Conservation (phyloP, 2,888 invertebrate species). For the Cotesia congregata region DNA sequence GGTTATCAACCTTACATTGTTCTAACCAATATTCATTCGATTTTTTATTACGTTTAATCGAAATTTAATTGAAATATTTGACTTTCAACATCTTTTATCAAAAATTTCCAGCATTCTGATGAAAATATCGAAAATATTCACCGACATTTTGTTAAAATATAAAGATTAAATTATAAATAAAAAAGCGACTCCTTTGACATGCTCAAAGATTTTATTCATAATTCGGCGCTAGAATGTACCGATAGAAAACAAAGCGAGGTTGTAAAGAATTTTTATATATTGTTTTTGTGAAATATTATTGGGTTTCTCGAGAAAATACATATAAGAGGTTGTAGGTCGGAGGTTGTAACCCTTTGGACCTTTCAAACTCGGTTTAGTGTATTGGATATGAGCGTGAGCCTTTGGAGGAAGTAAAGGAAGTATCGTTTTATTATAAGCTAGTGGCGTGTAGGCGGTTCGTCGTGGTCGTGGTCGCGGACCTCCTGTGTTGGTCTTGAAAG, state of each 20-base stretch:
- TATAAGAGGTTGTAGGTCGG: neutral
- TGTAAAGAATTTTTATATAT: conserved; percentile 3
- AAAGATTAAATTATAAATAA: too few relatives aligned
- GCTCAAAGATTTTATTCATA: too few relatives aligned
- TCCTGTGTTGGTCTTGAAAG: conserved; percentile 38
- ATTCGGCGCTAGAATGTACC: too few relatives aligned
- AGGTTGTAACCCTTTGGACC: neutral
- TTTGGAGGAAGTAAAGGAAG: conserved; percentile 13
- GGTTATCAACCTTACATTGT: conserved; percentile 51
- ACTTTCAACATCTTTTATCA: too few relatives aligned
- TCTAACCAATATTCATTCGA: conserved; percentile 60
- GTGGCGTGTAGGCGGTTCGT: conserved; percentile 46
- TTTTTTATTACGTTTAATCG: conserved; percentile 6
- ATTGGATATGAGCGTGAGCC: neutral
- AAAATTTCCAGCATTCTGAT: too few relatives aligned
- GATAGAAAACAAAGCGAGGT: neutral
- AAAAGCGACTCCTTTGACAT: too few relatives aligned
- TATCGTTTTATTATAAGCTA: conserved; percentile 54
- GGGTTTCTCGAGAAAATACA: neutral
- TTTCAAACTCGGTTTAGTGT: neutral
- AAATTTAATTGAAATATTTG: too few relatives aligned
- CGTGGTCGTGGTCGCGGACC: conserved; percentile 13
- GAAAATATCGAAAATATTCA: too few relatives aligned
- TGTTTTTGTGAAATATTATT: conserved; percentile 4
- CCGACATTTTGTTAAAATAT: too few relatives aligned